Evolutionary conservation across 2,888 invertebrate genomes (phyloP), one percentile per base, ranked within the genome.

Genomic region (Exephanes ischioxanthus): DNA sequence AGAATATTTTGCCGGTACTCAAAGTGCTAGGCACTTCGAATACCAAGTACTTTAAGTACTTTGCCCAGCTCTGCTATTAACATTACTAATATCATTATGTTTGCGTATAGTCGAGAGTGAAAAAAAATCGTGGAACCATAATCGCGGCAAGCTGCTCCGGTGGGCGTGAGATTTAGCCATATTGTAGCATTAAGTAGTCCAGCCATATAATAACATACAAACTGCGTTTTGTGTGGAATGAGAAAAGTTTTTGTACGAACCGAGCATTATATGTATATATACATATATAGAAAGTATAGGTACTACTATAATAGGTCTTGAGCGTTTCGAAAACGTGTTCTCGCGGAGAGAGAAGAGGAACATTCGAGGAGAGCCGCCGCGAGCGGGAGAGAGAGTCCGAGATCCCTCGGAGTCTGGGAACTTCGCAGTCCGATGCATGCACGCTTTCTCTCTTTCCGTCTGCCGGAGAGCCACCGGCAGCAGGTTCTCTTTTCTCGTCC

Each of bases 321-420:
- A 79, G 71, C 78, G 75, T 82, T 85, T 76, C 71, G 79, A 85
- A 80, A 85, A 85, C 85, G 85, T 85, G 85, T 85, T 85, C 67
- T 80, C 66, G 82, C 14, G 66, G 76, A 76, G 83, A 63, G 75
- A 85, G 68, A 72, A 30, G 61, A 71, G 80, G 82, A 78, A 78
- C 85, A 76, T 78, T 72, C 72, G 63, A 63, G 48, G 53, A 37
- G 33, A n/a, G 51, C 16, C 66, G 48, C 45, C 45, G 80, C 45
- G 22, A 77, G 76, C 53, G 81, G 37, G 76, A 58, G 41, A 68
- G 82, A 78, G 83, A 77, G 77, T 51, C 33, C 41, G 68, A 80
- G 68, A 75, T 73, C 72, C 67, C 83, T 80, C 80, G 75, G 78
- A 85, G 85, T 82, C 85, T 83, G 85, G 82, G 82, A 85, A 85